Evolutionary conservation across 2,113 vertebrate species (phyloP), one percentile per base, ranked within the genome.

Genomic region (Phaethon lepturus): DNA sequence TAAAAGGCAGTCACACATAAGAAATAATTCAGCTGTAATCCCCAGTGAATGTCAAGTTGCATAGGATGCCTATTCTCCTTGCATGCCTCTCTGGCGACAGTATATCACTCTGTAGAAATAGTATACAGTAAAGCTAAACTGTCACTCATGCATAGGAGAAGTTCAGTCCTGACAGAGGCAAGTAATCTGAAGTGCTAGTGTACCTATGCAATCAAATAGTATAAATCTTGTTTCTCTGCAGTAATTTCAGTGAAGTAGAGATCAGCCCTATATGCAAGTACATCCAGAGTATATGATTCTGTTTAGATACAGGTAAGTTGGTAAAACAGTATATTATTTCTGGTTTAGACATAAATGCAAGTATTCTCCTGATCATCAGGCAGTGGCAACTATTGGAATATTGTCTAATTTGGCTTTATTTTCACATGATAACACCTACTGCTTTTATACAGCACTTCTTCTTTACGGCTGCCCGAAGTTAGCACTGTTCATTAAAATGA

Each of bases 401-500:
- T 28, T 76, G 92, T 90, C 23, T 77, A 38, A 59, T 87, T 74
- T 87, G 17, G 5, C 80, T 75, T 55, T 71, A 73, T 81, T 93
- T 95, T 76, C 38, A 64, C 33, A 33, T 56, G 18, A 33, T 86
- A 85, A 53, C 24, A 71, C 16, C 26, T 82, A 25, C 17, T 44
- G 44, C 9, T 92, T 92, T 71, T 71, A 28, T 59, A 74, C 4
- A 69, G 8, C 17, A 77, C 9, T 31, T 96, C 90, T 93, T 82
- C 33, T 52, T 95, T 26, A 86, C 25, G 67, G 4, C 11, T 93
- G 14, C 23, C 25, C 95, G 95, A 98, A 98, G 91, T 91, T 96
- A 98, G 47, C 78, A 90, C 72, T 96, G 73, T 67, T 91, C 47
- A 92, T 95, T 96, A 94, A 95, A 97, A 96, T 83, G 90, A 93